Evolutionary conservation across 2,888 invertebrate species (phyloP).

Genomic region (Omphaloscelis lunosa): DNA sequence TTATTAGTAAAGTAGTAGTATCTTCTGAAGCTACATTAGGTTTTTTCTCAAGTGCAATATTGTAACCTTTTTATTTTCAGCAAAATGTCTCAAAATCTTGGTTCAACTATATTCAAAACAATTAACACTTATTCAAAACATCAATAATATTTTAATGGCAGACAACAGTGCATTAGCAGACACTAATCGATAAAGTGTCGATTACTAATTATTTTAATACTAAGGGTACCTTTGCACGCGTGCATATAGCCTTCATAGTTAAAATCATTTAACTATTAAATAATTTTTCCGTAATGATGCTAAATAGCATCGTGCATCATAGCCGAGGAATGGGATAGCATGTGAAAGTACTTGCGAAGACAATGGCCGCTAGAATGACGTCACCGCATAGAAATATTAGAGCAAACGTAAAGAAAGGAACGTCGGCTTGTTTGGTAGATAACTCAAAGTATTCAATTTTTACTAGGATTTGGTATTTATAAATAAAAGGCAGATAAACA

Average conservation of each 20-base stretch:
- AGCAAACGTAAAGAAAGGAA: conserved; percentile 10
- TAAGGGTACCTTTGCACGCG: neutral
- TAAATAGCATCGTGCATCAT: conserved; percentile 31
- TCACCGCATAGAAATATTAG: conserved; percentile 35
- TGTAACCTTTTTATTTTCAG: too few species aligned
- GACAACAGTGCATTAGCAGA: neutral
- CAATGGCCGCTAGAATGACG: conserved; percentile 55
- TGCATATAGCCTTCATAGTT: neutral
- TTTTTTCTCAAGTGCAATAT: too few species aligned
- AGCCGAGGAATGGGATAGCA: conserved; percentile 36
- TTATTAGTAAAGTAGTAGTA: too few species aligned
- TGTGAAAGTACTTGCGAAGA: conserved; percentile 58
- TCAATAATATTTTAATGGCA: neutral
- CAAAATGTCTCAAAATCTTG: neutral
- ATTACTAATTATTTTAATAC: neutral
- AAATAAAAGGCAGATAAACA: neutral
- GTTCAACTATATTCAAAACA: neutral
- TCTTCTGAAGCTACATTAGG: neutral
- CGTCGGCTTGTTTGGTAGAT: neutral
- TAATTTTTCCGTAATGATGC: conserved; percentile 8
- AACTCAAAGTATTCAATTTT: neutral
- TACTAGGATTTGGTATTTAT: neutral
- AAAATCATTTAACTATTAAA: conserved; percentile 25
- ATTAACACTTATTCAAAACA: too few species aligned
- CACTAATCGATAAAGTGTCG: neutral